phyloP scores from a whole-genome alignment of 2,113 vertebrate species.

The Bos indicus region DNA sequence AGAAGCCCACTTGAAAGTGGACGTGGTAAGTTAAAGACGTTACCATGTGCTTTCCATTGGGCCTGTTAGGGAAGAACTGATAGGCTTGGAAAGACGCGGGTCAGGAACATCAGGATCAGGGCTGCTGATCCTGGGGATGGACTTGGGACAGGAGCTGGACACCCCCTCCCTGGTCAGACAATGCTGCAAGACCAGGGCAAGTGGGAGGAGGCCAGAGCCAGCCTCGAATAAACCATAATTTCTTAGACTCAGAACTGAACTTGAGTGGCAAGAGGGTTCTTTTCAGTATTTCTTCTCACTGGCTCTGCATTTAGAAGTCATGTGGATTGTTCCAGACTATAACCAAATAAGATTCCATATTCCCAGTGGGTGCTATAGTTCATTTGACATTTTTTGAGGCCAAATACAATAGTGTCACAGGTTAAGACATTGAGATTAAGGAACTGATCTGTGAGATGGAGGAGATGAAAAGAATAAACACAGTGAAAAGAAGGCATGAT shows the following conservation, averaged over 20 bases:
- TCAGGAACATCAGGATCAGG: neutral
- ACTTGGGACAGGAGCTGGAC: neutral
- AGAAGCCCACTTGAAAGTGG: neutral
- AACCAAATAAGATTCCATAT: neutral
- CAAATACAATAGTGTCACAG: neutral
- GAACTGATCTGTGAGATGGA: neutral
- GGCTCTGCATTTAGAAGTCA: neutral
- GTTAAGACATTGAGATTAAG: neutral
- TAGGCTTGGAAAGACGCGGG: neutral
- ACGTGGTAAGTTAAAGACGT: fast-evolving
- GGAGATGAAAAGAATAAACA: neutral
- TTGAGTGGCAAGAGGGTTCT: neutral
- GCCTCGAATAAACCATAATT: neutral
- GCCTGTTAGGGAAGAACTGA: neutral
- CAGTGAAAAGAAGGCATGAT: neutral
- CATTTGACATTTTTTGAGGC: neutral
- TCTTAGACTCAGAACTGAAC: neutral
- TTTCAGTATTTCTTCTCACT: neutral
- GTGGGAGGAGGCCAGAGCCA: neutral
- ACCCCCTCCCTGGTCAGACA: neutral
- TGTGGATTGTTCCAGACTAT: neutral
- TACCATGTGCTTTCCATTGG: neutral
- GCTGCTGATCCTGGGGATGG: neutral
- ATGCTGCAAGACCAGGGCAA: neutral
- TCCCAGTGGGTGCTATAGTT: neutral